Conservation (phyloP, 2,888 invertebrate genomes). For the Plemyria rubiginata region DNA sequence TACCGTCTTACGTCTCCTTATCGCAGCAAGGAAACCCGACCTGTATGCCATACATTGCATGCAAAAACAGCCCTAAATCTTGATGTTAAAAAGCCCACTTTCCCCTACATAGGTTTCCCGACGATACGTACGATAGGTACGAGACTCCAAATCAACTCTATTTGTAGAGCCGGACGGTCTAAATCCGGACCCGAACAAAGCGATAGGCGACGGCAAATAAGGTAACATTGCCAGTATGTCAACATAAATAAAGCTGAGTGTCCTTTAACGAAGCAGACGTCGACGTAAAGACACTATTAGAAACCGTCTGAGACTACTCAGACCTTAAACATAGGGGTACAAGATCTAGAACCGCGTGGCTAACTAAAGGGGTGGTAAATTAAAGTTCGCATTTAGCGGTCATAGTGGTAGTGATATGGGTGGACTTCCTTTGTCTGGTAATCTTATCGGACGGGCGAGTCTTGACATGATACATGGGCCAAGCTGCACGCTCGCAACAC, state of each 20-base stretch:
- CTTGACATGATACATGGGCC: constrained; percentile 80
- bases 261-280: constrained; percentile 84
- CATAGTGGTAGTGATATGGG: constrained; percentile 80
- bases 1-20: constrained; percentile 81
- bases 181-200: constrained; percentile 51
- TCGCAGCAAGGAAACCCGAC: constrained; percentile 77
- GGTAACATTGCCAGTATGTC: constrained; percentile 81
- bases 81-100: constrained; percentile 61
- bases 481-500: constrained; percentile 57
- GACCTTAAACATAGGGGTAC: constrained; percentile 61
- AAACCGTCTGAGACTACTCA: constrained; percentile 60
- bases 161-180: constrained; percentile 55
- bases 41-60: constrained; percentile 49
- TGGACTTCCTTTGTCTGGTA: constrained; percentile 84
- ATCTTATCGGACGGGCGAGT: constrained; percentile 80
- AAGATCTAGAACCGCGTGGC: constrained; percentile 56
- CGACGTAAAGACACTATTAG: constrained; percentile 77
- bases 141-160: constrained; percentile 63
- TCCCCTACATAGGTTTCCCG: constrained; percentile 51
- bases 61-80: constrained; percentile 61
- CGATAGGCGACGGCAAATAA: constrained; percentile 70
- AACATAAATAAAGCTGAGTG: constrained; percentile 84
- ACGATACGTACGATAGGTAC: constrained; percentile 40
- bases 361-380: constrained; percentile 68
- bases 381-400: constrained; percentile 80